These are phyloP conservation scores for Xerus rutilus DNA, from an alignment of 2,797 vertebrate genomes.

Conservation along the genomic window DNA sequence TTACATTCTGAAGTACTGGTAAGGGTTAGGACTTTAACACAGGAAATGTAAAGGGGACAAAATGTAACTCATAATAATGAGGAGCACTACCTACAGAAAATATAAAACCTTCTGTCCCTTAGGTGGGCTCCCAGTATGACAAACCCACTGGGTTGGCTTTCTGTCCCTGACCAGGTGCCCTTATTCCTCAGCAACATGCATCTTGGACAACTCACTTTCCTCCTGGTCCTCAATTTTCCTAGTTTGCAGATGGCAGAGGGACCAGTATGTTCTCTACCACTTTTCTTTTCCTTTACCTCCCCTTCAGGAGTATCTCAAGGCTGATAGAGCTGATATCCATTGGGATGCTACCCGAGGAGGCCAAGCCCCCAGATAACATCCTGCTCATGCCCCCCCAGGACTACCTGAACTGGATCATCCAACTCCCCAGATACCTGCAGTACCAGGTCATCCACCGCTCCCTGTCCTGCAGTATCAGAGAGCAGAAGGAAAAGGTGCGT, in stretches of 20 bases:
- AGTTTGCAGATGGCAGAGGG: neutral
- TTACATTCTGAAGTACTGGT: neutral
- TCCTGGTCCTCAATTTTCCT: neutral
- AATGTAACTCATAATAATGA: neutral
- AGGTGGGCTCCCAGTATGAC: neutral
- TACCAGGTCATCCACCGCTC: neutral
- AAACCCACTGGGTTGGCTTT: no score
- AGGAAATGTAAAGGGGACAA: neutral
- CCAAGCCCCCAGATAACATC: neutral
- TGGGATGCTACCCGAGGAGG: neutral
- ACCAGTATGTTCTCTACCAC: neutral
- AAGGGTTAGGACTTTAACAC: neutral
- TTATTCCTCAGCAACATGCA: neutral
- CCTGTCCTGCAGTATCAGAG: slow-evolving; percentile 48
- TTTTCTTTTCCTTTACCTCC: neutral
- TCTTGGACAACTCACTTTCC: rapidly evolving
- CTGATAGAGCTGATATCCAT: neutral
- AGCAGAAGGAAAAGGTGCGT: neutral
- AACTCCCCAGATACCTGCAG: neutral
- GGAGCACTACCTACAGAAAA: neutral
- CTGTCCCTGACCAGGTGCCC: neutral
- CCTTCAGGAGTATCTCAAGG: slow-evolving; percentile 20
- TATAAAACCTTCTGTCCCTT: neutral
- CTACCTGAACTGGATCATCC: slow-evolving; percentile 54
- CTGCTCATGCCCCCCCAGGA: rapidly evolving